Conservation (phyloP, 2,888 invertebrate genomes). For the Tenthredo scrophulariae region DNA sequence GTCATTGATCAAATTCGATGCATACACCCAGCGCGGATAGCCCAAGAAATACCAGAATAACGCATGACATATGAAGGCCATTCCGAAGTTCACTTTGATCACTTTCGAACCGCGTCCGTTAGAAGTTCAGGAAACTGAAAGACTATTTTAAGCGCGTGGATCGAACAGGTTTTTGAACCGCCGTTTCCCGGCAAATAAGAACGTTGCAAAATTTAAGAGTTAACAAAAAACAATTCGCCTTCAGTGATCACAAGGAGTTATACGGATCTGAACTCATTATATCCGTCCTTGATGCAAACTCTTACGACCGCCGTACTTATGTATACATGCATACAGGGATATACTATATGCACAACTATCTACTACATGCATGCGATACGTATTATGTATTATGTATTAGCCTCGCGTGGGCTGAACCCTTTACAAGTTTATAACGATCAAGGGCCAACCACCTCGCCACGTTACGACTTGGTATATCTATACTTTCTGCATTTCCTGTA, state of each 20-base stretch:
- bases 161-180: conserved; percentile 49
- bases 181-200: conserved; percentile 10
- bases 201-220: conserved; percentile 13
- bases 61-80: conserved; percentile 47
- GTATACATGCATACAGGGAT: not conserved
- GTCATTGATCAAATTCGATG: conserved; percentile 23
- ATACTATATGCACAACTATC: not conserved
- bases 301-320: not conserved
- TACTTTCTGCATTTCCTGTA: conserved; percentile 50
- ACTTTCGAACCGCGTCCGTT: conserved; percentile 50
- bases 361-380: not conserved
- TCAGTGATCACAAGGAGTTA: not conserved
- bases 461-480: conserved; percentile 11
- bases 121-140: conserved; percentile 26
- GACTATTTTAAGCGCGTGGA: conserved; percentile 29
- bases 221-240: not conserved
- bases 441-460: conserved; percentile 44
- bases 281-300: not conserved
- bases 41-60: conserved; percentile 20
- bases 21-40: not conserved
- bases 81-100: conserved; percentile 34
- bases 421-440: conserved; percentile 34
- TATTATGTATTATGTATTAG: conserved; percentile 13
- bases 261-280: not conserved
- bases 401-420: conserved; percentile 35